Percentiles rank a stretch among this genome's conserved stretches.
Evolutionary conservation across 2,113 vertebrate species (phyloP).

Genomic region (Prunella himalayana): DNA sequence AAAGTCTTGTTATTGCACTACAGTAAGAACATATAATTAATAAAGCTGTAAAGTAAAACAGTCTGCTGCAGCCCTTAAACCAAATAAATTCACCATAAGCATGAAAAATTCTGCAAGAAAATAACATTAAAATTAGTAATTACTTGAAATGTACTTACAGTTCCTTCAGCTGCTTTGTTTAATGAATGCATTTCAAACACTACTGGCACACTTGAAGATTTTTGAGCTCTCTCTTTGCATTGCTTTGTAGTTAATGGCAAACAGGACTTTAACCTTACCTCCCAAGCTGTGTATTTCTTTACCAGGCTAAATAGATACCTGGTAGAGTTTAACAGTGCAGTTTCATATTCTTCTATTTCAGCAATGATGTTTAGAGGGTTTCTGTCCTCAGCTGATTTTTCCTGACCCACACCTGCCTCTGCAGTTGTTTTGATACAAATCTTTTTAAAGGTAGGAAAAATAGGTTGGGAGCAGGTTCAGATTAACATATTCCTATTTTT

Average conservation of each 20-base stretch:
- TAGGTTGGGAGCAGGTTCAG: not conserved
- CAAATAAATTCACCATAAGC: not conserved
- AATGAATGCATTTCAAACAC: not conserved
- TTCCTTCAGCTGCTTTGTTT: not conserved
- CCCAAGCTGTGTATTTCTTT: not conserved
- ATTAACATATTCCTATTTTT: not conserved
- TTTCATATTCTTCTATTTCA: not conserved
- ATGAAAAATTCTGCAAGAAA: not conserved
- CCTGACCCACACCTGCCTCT: not conserved
- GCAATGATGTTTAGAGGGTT: not conserved
- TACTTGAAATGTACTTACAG: not conserved
- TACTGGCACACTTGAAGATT: not conserved
- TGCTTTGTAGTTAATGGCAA: not conserved
- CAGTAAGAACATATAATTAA: not conserved
- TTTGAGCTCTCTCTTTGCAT: not conserved
- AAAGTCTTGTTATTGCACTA: not conserved
- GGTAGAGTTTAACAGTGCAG: not conserved
- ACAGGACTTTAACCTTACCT: not conserved
- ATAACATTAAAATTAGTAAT: not conserved
- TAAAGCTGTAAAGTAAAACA: not conserved
- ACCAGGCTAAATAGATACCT: not conserved
- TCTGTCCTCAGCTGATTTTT: not conserved
- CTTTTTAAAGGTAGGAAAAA: not conserved
- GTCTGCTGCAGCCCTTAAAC: not conserved
- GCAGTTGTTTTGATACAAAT: not conserved